Percentiles rank a stretch among this genome's conserved stretches.
These are phyloP conservation scores for Sebastes goodei DNA, from an alignment of 2,797 vertebrate species.

Conservation along the genomic window DNA sequence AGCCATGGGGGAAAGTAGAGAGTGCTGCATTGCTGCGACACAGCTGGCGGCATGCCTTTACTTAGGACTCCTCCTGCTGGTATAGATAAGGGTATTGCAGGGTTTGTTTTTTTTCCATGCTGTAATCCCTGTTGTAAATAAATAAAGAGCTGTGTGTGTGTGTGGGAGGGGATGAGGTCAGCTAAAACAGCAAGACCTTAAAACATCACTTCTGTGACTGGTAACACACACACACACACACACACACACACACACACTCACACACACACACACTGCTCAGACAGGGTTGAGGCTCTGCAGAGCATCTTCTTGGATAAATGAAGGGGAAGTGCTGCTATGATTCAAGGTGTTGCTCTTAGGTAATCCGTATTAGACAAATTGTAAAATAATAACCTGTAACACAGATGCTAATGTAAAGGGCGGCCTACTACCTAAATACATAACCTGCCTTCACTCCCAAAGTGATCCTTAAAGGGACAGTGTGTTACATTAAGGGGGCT, in stretches of 20 bases:
- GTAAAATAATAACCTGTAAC: not conserved
- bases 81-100: not conserved
- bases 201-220: not conserved
- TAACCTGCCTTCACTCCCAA: not conserved
- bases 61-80: conserved; percentile 69
- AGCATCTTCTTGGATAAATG: not conserved
- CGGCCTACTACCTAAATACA: not conserved
- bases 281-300: not conserved
- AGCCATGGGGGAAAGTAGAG: conserved; percentile 18
- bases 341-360: not conserved
- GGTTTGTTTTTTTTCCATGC: not conserved
- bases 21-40: conserved; percentile 82
- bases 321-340: not conserved
- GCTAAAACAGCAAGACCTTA: conserved; percentile 44
- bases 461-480: not conserved
- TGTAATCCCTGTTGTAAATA: conserved; percentile 47
- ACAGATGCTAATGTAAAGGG: not conserved
- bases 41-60: conserved; percentile 34
- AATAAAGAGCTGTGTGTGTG: conserved; percentile 23
- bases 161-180: conserved; percentile 46
- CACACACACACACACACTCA: not conserved
- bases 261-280: not conserved
- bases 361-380: not conserved
- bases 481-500: no score
- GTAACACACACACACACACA: not conserved